Evolutionary conservation across 2,113 vertebrate species (phyloP).

Genomic region (Macaca nemestrina): DNA sequence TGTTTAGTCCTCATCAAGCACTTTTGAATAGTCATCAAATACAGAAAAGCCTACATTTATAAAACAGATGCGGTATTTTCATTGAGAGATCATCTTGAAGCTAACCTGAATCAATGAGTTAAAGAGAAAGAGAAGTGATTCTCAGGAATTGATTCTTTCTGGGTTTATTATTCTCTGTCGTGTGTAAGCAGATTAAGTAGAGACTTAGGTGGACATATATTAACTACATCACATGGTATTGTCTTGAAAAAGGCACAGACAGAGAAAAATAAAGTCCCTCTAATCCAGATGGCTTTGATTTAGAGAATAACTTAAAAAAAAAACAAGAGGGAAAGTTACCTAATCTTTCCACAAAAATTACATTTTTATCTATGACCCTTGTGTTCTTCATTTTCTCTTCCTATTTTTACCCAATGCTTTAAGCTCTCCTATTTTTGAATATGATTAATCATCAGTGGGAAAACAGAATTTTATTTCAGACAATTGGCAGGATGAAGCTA

Average conservation of each 20-base stretch:
- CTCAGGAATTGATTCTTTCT: not conserved
- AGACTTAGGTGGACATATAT: not conserved
- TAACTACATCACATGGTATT: not conserved
- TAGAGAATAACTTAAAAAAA: not conserved
- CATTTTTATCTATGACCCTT: slow-evolving; percentile 20
- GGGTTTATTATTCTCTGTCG: not conserved
- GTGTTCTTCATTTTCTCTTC: not conserved
- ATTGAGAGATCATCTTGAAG: not conserved
- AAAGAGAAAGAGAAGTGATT: not conserved
- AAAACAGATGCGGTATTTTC: not conserved
- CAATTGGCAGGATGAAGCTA: not conserved
- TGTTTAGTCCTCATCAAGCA: not conserved
- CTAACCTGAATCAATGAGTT: not conserved
- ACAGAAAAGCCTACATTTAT: not conserved
- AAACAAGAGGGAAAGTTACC: not conserved
- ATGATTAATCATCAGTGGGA: not conserved
- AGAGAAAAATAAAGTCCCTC: not conserved
- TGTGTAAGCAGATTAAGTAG: not conserved
- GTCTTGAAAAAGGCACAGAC: not conserved
- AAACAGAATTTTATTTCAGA: slow-evolving; percentile 45
- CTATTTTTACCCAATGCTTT: slow-evolving; percentile 41
- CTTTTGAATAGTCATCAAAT: not conserved
- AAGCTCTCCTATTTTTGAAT: slow-evolving; percentile 23
- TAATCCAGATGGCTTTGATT: not conserved
- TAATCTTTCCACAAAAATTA: slow-evolving; percentile 13